phyloP scores from a whole-genome alignment of 2,888 invertebrate genomes.

The Andrena marginata region DNA sequence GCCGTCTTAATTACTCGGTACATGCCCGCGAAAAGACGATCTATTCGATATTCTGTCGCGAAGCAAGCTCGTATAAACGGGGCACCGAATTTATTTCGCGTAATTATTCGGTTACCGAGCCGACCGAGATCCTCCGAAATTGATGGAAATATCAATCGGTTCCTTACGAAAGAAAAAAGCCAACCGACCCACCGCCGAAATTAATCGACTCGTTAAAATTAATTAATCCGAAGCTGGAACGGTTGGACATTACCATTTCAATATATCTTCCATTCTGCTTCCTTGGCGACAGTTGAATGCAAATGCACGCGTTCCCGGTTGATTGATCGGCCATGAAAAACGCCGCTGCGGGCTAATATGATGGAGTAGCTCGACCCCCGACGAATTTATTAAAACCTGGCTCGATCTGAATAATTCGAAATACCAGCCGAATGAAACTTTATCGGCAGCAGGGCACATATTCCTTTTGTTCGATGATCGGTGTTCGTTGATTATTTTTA shows the following conservation, averaged over 20 bases:
- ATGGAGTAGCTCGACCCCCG: not conserved
- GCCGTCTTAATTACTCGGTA: not conserved
- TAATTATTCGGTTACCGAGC: not conserved
- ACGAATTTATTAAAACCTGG: slow-evolving; percentile 9
- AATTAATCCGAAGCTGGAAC: not conserved
- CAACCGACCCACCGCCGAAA: not conserved
- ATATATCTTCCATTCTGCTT: not conserved
- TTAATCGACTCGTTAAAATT: slow-evolving; percentile 3
- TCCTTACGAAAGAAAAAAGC: not conserved
- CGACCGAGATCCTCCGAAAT: not conserved
- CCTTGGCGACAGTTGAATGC: not conserved
- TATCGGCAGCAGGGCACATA: not conserved
- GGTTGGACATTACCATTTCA: not conserved
- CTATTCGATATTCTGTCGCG: not conserved
- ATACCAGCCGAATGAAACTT: not conserved
- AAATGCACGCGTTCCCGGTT: not conserved
- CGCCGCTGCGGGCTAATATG: not conserved
- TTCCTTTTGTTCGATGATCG: not conserved
- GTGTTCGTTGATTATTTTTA: not conserved
- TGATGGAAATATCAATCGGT: not conserved
- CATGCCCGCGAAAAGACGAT: not conserved
- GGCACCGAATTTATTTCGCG: not conserved
- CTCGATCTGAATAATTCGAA: not conserved
- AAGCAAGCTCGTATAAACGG: too few relatives aligned
- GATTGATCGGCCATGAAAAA: slow-evolving; percentile 1